Evolutionary conservation across 2,797 vertebrate genomes (phyloP), one percentile per base, ranked within the genome.

Genomic region (Macropodus opercularis): DNA sequence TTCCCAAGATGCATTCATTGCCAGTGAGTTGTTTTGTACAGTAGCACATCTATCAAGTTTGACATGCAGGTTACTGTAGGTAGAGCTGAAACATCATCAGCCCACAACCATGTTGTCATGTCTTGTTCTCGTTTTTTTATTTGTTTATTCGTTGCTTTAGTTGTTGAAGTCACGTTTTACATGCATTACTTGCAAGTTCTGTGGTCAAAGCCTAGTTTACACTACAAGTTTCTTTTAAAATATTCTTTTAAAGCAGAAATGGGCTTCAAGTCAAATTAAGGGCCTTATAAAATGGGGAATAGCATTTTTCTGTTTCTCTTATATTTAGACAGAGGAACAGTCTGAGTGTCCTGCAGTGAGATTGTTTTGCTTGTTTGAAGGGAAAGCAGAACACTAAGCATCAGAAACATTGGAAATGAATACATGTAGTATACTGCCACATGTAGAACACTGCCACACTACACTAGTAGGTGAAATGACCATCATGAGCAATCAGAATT

Each of bases 361-460:
- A 82, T 81, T 81, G 76, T 90, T 85, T 77, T 83, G 79, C 80
- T 88, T 75, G 79, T 91, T 90, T 85, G 72, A 63, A 80, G 48
- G 60, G 66, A 84, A 69, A 79, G 60, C 67, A 62, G 61, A 72
- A 67, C 77, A 64, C 78, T 54, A 50, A 53, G 36, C 36, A 55
- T 62, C 12, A 23, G 18, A 41, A 11, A 38, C 29, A 38, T 10
- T 32, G n/a, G 22, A n/a, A 54, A 50, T 31, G 27, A 61, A 38
- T 58, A 27, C 1, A 12, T 60, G 19, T 7, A 7, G 3, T 52
- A 5, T 15, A 21, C 26, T 36, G 41, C 46, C 39, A 39, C 11
- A 19, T 26, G 22, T 31, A 13, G 18, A 44, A 23, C 17, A 31
- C 27, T 24, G 24, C 24, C 6, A 24, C 27, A 31, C 10, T 3